Conservation (phyloP, 1,140 invertebrate species). For the Drosophila aff. region DNA sequence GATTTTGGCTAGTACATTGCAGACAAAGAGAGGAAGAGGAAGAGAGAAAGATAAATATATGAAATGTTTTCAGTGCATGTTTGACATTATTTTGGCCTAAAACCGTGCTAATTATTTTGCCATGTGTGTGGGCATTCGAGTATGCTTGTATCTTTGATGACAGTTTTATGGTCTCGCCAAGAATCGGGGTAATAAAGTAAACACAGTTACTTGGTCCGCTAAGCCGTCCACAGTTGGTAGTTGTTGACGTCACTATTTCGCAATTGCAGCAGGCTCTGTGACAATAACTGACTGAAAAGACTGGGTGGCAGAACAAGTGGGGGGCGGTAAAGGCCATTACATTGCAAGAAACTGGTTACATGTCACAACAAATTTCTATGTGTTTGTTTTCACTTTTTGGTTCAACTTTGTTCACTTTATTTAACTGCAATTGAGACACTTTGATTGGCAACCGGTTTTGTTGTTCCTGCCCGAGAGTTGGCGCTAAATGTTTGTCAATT, state of each 20-base stretch:
- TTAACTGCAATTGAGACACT: constrained; percentile 53
- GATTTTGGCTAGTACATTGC: not conserved
- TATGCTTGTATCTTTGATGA: constrained; percentile 16
- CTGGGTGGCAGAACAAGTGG: constrained; percentile 4
- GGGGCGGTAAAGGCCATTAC: constrained; percentile 15
- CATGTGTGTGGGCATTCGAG: constrained; percentile 8
- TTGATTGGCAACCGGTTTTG: constrained; percentile 55
- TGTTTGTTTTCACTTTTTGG: constrained; percentile 16
- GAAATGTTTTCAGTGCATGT: not conserved
- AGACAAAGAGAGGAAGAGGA: not conserved
- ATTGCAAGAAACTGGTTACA: constrained; percentile 50
- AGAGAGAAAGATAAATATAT: not conserved
- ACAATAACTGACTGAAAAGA: not conserved
- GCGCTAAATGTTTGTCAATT: constrained; percentile 38
- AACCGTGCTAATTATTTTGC: not conserved
- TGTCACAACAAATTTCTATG: constrained; percentile 33
- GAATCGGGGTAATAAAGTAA: constrained; percentile 35
- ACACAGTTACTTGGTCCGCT: constrained; percentile 26
- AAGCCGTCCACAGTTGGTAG: constrained; percentile 1
- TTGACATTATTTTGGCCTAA: not conserved
- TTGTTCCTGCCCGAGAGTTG: not conserved
- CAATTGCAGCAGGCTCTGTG: constrained; percentile 24
- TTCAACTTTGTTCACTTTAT: constrained; percentile 18
- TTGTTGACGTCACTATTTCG: constrained; percentile 47
- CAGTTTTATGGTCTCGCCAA: constrained; percentile 40